Base-by-base conservation (phyloP, 2,797 vertebrate genomes). In the Denticeps clupeoides region DNA sequence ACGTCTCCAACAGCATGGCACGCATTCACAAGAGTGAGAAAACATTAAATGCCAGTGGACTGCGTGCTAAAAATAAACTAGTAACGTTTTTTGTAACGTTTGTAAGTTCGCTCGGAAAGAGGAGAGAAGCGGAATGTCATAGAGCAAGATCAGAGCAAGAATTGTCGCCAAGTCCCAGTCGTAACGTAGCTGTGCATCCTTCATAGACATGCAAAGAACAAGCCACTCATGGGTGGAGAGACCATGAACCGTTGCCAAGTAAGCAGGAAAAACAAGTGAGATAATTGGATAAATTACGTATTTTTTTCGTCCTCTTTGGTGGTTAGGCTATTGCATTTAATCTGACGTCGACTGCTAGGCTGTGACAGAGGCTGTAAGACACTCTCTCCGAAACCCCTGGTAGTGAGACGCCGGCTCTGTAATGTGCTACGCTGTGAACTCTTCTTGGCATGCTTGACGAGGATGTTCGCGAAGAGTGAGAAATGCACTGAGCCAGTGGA, bases 211-310 rank as follows among this genome's bases (percentile, higher is more conserved):
- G n/a, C n/a, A n/a, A 29, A 47, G 15, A 26, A 7, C 12, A 23
- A 38, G 19, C 12, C 2, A 22, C 3, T 27, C n/a, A 38, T 31
- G 21, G 18, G 35, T 26, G 19, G 19, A 25, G 12, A 38, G 7
- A 41, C 7, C 15, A 16, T 25, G 27, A 43, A 31, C 9, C 40
- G 23, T 25, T 21, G 12, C 42, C 45, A 1, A 4, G 19, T 16
- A 44, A 32, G 21, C 40, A 58, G 55, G 55, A 45, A 48, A 50
- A 31, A 63, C 24, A 45, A 48, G 38, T 52, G 27, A 51, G 53
- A 48, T 56, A 60, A 56, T 56, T 60, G 58, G 58, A 50, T 60
- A 48, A 60, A 60, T n/a, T n/a, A 52, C 53, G 18, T 27, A 47
- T 43, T 49, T 59, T 3, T 54, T 50, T n/a, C n/a, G n/a, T n/a